A percentile compares a stretch with the other conserved stretches of the same genome.
These are phyloP conservation scores for Apis dorsata DNA, from an alignment of 1,140 invertebrate species.

Conservation along the genomic window DNA sequence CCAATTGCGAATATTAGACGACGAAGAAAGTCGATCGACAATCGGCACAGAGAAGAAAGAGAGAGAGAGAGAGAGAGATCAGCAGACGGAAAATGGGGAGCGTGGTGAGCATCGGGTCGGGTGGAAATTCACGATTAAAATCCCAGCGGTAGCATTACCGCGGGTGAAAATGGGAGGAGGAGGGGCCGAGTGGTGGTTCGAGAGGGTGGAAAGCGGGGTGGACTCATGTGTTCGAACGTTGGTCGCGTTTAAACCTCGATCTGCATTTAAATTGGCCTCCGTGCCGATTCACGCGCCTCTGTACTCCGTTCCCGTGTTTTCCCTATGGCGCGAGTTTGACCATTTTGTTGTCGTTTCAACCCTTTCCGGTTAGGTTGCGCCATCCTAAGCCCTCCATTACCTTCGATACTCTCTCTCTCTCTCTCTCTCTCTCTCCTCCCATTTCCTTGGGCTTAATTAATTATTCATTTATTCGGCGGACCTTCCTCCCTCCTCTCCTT, in stretches of 20 bases:
- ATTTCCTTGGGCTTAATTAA: constrained; percentile 65
- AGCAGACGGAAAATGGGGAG: constrained; percentile 35
- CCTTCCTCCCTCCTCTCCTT: background rate
- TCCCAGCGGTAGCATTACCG: constrained; percentile 66
- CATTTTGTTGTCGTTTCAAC: constrained; percentile 60
- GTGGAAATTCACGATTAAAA: constrained; percentile 67
- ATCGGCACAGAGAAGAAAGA: constrained; percentile 43
- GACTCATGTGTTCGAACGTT: constrained; percentile 64
- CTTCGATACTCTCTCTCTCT: constrained; percentile 45
- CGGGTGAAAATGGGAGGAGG: constrained; percentile 35
- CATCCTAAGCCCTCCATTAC: constrained; percentile 62
- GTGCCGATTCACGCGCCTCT: constrained; percentile 56
- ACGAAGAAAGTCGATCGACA: constrained; percentile 51
- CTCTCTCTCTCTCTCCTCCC: background rate
- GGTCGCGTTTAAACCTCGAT: constrained; percentile 67
- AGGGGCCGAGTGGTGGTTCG: background rate
- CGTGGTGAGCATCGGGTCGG: constrained; percentile 33
- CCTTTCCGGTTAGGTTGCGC: constrained; percentile 34
- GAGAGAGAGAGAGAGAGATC: constrained; percentile 25
- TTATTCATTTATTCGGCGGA: constrained; percentile 57
- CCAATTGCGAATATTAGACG: constrained; percentile 27
- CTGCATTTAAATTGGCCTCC: constrained; percentile 70
- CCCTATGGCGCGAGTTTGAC: constrained; percentile 46
- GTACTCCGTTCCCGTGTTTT: constrained; percentile 51
- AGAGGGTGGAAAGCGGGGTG: constrained; percentile 24